Evolutionary conservation across 2,888 invertebrate species (phyloP).

Genomic region (Subacronicta megacephala): DNA sequence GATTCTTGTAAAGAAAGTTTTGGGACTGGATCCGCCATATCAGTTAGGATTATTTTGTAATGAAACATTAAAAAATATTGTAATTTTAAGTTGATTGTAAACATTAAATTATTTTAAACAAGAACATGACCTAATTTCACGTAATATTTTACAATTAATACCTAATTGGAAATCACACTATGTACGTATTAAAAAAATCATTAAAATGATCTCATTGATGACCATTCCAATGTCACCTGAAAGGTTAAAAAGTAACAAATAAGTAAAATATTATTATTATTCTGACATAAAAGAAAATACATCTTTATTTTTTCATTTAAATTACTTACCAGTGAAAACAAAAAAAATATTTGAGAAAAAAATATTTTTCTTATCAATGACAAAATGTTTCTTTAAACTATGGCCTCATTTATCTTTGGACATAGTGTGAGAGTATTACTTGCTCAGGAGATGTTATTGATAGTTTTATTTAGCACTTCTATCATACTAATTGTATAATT

Average conservation of each 20-base stretch:
- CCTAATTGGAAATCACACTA: slow-evolving; percentile 45
- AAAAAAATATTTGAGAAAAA: background rate
- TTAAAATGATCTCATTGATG: slow-evolving; percentile 57
- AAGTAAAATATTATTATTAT: background rate
- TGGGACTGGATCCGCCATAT: slow-evolving; percentile 49
- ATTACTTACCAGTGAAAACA: background rate
- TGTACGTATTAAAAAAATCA: slow-evolving; percentile 36
- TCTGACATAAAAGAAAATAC: slow-evolving; percentile 2
- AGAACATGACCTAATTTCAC: slow-evolving; percentile 48
- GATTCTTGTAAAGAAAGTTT: slow-evolving; percentile 35
- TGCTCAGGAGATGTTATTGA: slow-evolving; percentile 62
- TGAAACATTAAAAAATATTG: slow-evolving; percentile 26
- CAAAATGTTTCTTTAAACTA: slow-evolving; percentile 11
- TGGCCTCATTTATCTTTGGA: slow-evolving; percentile 32
- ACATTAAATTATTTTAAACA: slow-evolving; percentile 40
- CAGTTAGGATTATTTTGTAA: too few species aligned
- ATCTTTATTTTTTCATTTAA: slow-evolving; percentile 17
- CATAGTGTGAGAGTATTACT: slow-evolving; percentile 53
- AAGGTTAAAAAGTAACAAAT: slow-evolving; percentile 9
- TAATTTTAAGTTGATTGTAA: slow-evolving; percentile 33
- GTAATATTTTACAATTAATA: slow-evolving; percentile 18
- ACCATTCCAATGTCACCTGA: slow-evolving; percentile 41
- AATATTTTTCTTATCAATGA: background rate
- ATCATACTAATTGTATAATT: slow-evolving; percentile 72
- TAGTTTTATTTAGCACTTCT: slow-evolving; percentile 70